phyloP scores from a whole-genome alignment of 2,888 invertebrate genomes.

The Timandra comae region DNA sequence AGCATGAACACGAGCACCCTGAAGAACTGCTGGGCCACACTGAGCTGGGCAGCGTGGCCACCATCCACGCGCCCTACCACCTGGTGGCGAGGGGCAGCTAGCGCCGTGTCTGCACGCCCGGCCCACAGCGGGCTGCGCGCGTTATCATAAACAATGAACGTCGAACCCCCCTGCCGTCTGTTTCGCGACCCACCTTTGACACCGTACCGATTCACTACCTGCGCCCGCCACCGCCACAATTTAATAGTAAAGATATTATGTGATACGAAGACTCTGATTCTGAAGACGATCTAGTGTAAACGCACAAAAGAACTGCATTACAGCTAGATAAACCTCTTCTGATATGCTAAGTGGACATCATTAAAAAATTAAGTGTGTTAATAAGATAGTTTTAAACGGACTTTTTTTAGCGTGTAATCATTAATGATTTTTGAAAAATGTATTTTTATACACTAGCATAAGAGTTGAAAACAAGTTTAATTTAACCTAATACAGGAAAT shows the following conservation, averaged over 20 bases:
- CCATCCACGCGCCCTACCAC: slow-evolving; percentile 59
- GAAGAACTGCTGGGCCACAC: slow-evolving; percentile 52
- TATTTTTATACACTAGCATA: too few relatives aligned
- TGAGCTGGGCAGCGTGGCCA: slow-evolving; percentile 55
- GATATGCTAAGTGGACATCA: too few relatives aligned
- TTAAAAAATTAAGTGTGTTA: too few relatives aligned
- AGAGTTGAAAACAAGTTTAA: too few relatives aligned
- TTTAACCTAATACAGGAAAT: too few relatives aligned
- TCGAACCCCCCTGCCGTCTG: slow-evolving; percentile 21
- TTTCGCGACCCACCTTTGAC: slow-evolving; percentile 26
- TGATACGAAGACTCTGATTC: slow-evolving; percentile 61
- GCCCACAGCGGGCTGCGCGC: slow-evolving; percentile 21
- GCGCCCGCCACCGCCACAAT: slow-evolving; percentile 35
- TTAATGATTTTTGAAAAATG: too few relatives aligned
- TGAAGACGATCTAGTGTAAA: slow-evolving; percentile 62
- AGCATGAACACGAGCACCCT: slow-evolving; percentile 57
- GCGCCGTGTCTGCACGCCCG: slow-evolving; percentile 41
- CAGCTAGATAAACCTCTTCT: background rate
- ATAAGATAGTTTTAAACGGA: too few relatives aligned
- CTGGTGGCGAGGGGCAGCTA: slow-evolving; percentile 55
- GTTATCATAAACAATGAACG: slow-evolving; percentile 25
- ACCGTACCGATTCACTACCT: slow-evolving; percentile 33
- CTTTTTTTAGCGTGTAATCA: too few relatives aligned
- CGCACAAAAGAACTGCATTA: slow-evolving; percentile 6
- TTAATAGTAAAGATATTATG: slow-evolving; percentile 44